Conservation (phyloP, 2,797 vertebrate genomes). For the Smutsia temminckii region DNA sequence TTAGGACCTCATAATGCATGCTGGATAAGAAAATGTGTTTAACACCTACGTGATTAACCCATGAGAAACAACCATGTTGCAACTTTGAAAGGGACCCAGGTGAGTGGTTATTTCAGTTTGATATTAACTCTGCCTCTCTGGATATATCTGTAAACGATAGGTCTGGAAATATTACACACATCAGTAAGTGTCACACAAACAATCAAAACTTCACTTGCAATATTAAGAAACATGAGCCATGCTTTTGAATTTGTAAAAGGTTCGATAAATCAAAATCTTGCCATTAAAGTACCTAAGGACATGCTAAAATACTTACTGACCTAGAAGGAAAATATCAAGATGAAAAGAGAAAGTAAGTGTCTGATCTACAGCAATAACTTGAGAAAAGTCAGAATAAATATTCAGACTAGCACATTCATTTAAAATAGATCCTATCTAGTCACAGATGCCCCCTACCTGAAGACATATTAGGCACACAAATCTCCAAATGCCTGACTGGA, state of each 20-base stretch:
- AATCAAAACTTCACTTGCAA: neutral
- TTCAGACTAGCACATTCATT: neutral
- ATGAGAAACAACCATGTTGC: neutral
- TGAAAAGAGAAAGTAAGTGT: constrained; percentile 6
- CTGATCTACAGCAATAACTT: neutral
- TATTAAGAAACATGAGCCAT: neutral
- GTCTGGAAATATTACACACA: neutral
- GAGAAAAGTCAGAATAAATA: neutral
- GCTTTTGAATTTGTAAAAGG: neutral
- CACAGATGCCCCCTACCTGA: neutral
- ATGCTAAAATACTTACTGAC: neutral
- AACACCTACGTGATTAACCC: neutral
- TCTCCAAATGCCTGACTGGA: neutral
- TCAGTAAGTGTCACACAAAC: neutral
- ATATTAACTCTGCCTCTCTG: neutral
- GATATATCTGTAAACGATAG: neutral
- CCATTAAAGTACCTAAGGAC: neutral
- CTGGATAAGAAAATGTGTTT: neutral
- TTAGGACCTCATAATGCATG: neutral
- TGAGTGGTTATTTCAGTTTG: neutral
- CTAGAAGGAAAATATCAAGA: neutral
- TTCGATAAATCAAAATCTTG: neutral
- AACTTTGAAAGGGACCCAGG: neutral
- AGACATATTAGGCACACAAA: neutral
- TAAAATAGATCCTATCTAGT: constrained; percentile 29